phyloP scores from a whole-genome alignment of 2,888 invertebrate species.

The Callimorpha dominula region DNA sequence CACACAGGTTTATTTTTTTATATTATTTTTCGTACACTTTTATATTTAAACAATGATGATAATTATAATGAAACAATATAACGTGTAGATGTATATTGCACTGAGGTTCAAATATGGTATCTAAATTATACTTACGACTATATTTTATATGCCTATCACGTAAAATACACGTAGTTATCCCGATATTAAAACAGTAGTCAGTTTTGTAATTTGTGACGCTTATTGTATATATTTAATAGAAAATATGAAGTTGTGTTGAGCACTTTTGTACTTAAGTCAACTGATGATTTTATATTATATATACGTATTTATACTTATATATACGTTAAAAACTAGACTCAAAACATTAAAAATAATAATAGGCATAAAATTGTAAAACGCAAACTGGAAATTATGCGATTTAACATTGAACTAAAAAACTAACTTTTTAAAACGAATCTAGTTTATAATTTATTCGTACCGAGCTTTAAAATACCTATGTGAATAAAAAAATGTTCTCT shows the following conservation, averaged over 20 bases:
- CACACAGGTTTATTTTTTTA: neutral
- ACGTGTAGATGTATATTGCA: neutral
- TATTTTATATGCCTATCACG: slow-evolving; percentile 10
- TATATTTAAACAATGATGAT: too few species aligned
- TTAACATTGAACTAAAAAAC: too few species aligned
- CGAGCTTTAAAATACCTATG: too few species aligned
- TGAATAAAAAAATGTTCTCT: too few species aligned
- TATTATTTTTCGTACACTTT: too few species aligned
- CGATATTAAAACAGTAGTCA: neutral
- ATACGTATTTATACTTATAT: too few species aligned
- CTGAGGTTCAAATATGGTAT: neutral
- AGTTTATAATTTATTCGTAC: too few species aligned
- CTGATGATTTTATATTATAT: neutral
- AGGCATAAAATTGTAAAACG: too few species aligned
- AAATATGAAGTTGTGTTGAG: neutral
- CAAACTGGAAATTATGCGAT: too few species aligned
- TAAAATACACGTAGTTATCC: slow-evolving; percentile 13
- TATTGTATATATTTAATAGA: neutral
- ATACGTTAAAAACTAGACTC: too few species aligned
- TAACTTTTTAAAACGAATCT: too few species aligned
- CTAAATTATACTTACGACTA: neutral
- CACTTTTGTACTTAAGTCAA: neutral
- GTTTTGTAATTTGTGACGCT: neutral
- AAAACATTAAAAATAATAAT: too few species aligned
- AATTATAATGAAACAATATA: neutral